Conservation (phyloP, 2,888 invertebrate species). For the Empis livida region DNA sequence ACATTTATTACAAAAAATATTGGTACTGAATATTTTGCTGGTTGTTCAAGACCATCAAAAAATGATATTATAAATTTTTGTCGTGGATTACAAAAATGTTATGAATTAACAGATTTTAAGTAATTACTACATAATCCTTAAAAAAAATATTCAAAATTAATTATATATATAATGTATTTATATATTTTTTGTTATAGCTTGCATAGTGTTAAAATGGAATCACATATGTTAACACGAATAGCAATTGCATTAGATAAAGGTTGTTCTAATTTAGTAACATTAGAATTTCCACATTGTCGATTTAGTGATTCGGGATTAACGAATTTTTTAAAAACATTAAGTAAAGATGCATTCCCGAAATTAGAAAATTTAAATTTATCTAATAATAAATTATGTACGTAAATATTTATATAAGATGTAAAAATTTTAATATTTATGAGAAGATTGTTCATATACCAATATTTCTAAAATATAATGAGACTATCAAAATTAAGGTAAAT, state of each 20-base stretch:
- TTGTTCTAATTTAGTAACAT: constrained; percentile 24
- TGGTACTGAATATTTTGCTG: constrained; percentile 29
- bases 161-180: not conserved
- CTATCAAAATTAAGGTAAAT: too few species aligned
- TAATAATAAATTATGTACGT: constrained; percentile 31
- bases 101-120: constrained; percentile 30
- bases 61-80: constrained; percentile 26
- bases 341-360: constrained; percentile 26
- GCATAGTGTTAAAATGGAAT: constrained; percentile 29
- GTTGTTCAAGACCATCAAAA: constrained; percentile 30
- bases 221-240: constrained; percentile 26
- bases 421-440: too few species aligned
- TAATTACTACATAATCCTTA: constrained; percentile 13
- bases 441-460: too few species aligned
- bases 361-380: constrained; percentile 25
- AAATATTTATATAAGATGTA: too few species aligned
- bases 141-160: not conserved
- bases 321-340: constrained; percentile 25
- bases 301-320: constrained; percentile 30
- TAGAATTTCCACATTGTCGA: constrained; percentile 27
- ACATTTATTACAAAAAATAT: constrained; percentile 33
- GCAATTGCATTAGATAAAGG: constrained; percentile 31
- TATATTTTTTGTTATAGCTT: constrained; percentile 16
- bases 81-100: constrained; percentile 28
- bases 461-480: too few species aligned